Base-by-base conservation (phyloP, 1,140 invertebrate species). In the Acarapis woodi region DNA sequence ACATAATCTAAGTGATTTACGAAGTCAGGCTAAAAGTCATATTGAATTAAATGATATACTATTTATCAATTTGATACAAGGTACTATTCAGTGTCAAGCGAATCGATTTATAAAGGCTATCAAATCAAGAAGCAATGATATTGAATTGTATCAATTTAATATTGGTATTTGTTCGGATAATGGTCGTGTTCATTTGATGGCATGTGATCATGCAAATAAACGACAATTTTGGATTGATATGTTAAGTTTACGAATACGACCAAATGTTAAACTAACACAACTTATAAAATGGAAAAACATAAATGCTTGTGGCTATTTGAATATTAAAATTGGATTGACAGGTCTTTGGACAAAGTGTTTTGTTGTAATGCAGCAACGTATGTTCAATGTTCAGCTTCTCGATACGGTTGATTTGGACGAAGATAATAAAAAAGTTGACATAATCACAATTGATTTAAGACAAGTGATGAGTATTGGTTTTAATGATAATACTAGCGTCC, bases 101-200 rank as follows among this genome's bases (percentile, higher is more conserved):
- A 15, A 10, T 10, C 16, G 3, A 30, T 10, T 32, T 2, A 9
- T 15, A 32, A 10, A 2, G n/a, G n/a, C n/a, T n/a, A n/a, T n/a
- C n/a, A n/a, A 9, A 16, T 32, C 6, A 20, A 37, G 36, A 16
- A 32, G 25, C 8, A 10, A 4, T 12, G 16, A 3, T 22, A 29
- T 14, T 38, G 10, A 4, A 15, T 4, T 10, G n/a, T 10, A 10
- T 16, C n/a, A 10, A 14, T 24, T 42, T 18, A 32, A 42, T 12
- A 30, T 42, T 19, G 41, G 36, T 14, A 37, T 42, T 16, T n/a
- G n/a, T 12, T 26, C 6, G n/a, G 4, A 19, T 23, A 10, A 26
- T 18, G 41, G 41, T 9, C 19, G 41, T 15, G 15, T 38, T 10
- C 40, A 26, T 29, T 19, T 38, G 10, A 31, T 42, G 14, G 41